Percentiles rank a stretch among this genome's conserved stretches.
These are phyloP conservation scores for Trachymyrmex septentrionalis DNA, from an alignment of 1,140 invertebrate genomes.

Conservation along the genomic window DNA sequence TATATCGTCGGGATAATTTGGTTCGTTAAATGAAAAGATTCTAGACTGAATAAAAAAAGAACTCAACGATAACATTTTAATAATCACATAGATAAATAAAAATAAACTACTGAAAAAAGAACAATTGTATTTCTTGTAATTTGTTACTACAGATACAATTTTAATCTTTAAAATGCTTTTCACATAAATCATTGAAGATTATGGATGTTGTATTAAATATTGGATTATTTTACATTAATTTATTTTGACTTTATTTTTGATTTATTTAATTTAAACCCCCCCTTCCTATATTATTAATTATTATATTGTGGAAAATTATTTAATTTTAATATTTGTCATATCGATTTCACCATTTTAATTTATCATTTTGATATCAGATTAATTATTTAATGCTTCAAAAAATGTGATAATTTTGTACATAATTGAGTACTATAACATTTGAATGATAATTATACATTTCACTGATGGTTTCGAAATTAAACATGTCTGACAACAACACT, in stretches of 20 bases:
- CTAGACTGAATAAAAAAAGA: not conserved
- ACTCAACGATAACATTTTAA: not conserved
- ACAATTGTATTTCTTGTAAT: not conserved
- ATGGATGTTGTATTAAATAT: not conserved
- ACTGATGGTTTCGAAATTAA: not conserved
- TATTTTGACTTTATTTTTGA: not conserved
- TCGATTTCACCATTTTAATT: not conserved
- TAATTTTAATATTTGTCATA: not conserved
- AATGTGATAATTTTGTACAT: not conserved
- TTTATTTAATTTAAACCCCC: not conserved
- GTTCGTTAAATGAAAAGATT: slow-evolving; percentile 8
- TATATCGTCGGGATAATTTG: not conserved
- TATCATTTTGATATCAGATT: not conserved
- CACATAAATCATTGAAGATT: not conserved
- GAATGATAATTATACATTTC: not conserved
- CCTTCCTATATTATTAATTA: not conserved
- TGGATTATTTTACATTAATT: not conserved
- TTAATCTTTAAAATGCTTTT: not conserved
- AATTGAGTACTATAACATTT: not conserved
- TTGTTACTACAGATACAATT: not conserved
- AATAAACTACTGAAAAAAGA: not conserved
- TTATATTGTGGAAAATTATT: not conserved
- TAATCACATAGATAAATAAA: not conserved
- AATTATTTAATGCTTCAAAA: not conserved
- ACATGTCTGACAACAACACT: not conserved